These are phyloP conservation scores for Anoncus sp. DNA, from an alignment of 2,888 invertebrate genomes.

Conservation along the genomic window DNA sequence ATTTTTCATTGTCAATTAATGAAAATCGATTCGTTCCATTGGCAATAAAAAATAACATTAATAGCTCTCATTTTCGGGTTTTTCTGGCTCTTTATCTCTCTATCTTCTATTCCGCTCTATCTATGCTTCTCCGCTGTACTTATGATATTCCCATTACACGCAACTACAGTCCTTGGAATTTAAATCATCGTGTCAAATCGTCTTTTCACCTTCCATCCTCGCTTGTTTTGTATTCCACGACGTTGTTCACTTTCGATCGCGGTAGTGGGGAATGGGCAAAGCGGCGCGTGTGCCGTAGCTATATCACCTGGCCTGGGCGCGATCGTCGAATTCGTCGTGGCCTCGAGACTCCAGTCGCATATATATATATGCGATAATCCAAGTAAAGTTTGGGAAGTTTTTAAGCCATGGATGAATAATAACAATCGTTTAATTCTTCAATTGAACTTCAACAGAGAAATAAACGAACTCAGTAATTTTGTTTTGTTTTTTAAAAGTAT, in stretches of 20 bases:
- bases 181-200: conserved; percentile 65
- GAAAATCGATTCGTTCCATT: conserved; percentile 13
- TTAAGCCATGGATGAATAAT: neutral
- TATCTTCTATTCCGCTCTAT: conserved; percentile 53
- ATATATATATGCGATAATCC: neutral
- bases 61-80: conserved; percentile 12
- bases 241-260: conserved; percentile 78
- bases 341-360: conserved; percentile 28
- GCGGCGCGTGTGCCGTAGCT: conserved; percentile 36
- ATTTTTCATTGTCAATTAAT: conserved; percentile 4
- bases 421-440: neutral
- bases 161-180: conserved; percentile 68
- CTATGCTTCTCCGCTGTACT: conserved; percentile 49
- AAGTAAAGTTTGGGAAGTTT: neutral
- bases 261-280: conserved; percentile 53
- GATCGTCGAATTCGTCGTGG: conserved; percentile 49
- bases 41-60: conserved; percentile 7
- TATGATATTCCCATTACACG: conserved; percentile 30
- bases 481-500: too few species aligned
- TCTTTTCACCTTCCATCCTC: conserved; percentile 46
- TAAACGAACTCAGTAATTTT: too few species aligned
- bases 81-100: conserved; percentile 7
- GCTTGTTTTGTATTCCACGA: conserved; percentile 70
- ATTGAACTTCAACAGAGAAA: too few species aligned
- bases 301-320: conserved; percentile 32